Conservation (phyloP, 2,888 invertebrate genomes). For the Rambutsinella grinnellia region DNA sequence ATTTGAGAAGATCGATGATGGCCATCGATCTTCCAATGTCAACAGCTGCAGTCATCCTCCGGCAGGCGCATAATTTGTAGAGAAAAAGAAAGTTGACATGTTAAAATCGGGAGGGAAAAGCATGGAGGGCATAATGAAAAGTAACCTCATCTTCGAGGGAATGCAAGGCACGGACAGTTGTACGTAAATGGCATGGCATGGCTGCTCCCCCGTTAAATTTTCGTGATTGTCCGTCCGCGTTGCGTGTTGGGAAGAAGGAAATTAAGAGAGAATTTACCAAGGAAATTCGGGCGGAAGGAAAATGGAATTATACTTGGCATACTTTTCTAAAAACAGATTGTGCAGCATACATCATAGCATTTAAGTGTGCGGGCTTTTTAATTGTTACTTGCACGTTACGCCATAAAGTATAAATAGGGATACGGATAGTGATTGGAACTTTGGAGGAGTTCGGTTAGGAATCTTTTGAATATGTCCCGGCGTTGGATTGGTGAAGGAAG, state of each 20-base stretch:
- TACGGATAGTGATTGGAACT: too few species aligned
- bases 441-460: too few species aligned
- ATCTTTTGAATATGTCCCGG: too few species aligned
- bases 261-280: neutral
- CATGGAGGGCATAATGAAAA: conserved; percentile 1
- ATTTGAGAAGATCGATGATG: conserved; percentile 41
- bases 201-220: conserved; percentile 12
- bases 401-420: too few species aligned
- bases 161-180: neutral
- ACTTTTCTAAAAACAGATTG: too few species aligned
- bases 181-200: conserved; percentile 25
- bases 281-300: conserved; percentile 12
- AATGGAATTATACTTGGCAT: conserved; percentile 3
- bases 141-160: neutral
- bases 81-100: conserved; percentile 17
- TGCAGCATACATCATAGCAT: too few species aligned
- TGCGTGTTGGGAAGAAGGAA: conserved; percentile 15
- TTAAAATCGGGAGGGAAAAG: neutral
- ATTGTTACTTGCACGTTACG: too few species aligned
- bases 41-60: conserved; percentile 26
- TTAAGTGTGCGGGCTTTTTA: too few species aligned
- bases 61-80: conserved; percentile 40
- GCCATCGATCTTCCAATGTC: conserved; percentile 39
- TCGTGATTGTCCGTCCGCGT: neutral
- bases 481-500: too few species aligned